Base-by-base conservation (phyloP, 1,140 invertebrate species). In the Drosophila mojavensis region DNA sequence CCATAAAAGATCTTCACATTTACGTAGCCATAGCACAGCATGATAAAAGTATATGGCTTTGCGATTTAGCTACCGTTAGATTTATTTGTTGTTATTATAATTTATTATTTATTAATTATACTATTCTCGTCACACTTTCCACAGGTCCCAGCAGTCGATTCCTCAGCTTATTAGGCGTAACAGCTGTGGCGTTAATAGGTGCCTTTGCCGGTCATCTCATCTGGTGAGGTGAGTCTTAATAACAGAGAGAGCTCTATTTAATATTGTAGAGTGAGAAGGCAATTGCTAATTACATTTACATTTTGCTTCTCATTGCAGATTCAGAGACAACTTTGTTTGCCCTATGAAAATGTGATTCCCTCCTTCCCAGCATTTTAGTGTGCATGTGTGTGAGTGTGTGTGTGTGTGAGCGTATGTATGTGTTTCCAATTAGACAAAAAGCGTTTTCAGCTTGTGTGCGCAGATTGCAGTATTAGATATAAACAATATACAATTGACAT, bases 391-490 rank as follows among this genome's bases (percentile, higher is more conserved):
- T 54, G 15, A 5, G 64, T 55, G 48, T 67, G 64, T 55, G 48
- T 47, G 15, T 47, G 43, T 7, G 43, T 7, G 43, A 47, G 15
- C 5, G 43, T 59, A 41, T 77, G 13, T 30, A 43, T 30, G 43
- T 17, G 41, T 30, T 76, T 77, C 28, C 26, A 69, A 67, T 67
- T 60, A 69, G 48, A 45, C 45, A 33, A 59, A 59, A 66, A 67
- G 30, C 63, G 9, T 59, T 72, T 66, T 70, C 20, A 24, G 20
- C 20, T 24, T 24, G 20, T 24, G 20, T 30, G 79, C 71, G 56
- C 65, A 79, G 83, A 79, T 88, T 82, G 83, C 83, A 86, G 83
- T 86, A 86, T 86, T 86, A 86, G 69, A 63, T 79, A 53, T 53
- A 30, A 43, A 39, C 64, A 78, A 63, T 81, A 56, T 73, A 60